phyloP scores from a whole-genome alignment of 35 echinoderm and acorn worm genomes.

The Anneissia japonica region DNA sequence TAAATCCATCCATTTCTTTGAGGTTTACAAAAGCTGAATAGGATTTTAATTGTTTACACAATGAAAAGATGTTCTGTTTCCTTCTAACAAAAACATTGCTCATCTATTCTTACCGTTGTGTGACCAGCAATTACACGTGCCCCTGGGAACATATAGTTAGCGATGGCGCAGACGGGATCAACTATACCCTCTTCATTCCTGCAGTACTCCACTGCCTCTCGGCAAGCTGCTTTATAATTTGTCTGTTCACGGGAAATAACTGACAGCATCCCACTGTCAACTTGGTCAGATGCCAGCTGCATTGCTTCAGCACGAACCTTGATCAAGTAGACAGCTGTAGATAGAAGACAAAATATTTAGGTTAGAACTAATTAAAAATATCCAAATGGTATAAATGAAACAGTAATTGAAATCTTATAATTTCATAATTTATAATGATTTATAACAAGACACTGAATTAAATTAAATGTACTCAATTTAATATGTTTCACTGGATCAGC shows the following conservation, averaged over 20 bases:
- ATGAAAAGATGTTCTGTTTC: too few relatives aligned
- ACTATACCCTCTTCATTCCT: slow-evolving; percentile 20
- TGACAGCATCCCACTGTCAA: slow-evolving; percentile 74
- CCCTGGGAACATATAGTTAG: slow-evolving; percentile 78
- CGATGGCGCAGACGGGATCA: slow-evolving; percentile 59
- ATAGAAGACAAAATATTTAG: neutral
- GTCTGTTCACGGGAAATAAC: slow-evolving; percentile 44
- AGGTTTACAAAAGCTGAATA: too few relatives aligned
- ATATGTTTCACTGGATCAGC: too few relatives aligned
- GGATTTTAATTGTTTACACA: too few relatives aligned
- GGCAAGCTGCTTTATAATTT: slow-evolving; percentile 53
- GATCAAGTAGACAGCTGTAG: slow-evolving; percentile 70
- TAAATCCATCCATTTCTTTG: too few relatives aligned
- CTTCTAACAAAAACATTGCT: neutral
- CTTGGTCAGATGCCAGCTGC: slow-evolving; percentile 79
- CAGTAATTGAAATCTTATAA: too few relatives aligned
- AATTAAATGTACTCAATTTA: too few relatives aligned
- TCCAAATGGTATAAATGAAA: neutral
- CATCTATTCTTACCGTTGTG: slow-evolving; percentile 45
- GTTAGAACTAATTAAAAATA: neutral
- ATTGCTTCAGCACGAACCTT: slow-evolving; percentile 90
- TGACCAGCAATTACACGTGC: slow-evolving; percentile 82
- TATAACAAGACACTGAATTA: too few relatives aligned
- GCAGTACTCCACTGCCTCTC: slow-evolving; percentile 66
- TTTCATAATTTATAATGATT: too few relatives aligned